Percentiles rank a stretch among this genome's conserved stretches.
These are phyloP conservation scores for Dicranocentrus wangi DNA, from an alignment of 2,888 invertebrate genomes.

Conservation along the genomic window DNA sequence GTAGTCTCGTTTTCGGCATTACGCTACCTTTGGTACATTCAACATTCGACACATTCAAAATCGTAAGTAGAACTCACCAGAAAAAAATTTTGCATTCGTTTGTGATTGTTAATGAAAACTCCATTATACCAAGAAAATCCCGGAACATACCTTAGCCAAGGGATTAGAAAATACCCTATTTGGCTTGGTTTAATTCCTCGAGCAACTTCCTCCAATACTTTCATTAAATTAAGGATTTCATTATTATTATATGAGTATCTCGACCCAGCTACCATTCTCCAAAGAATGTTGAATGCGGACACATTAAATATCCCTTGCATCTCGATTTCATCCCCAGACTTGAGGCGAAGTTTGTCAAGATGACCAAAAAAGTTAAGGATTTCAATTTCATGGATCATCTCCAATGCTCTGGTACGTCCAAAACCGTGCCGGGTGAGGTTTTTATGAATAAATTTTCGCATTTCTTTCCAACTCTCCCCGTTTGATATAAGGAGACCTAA, in stretches of 20 bases:
- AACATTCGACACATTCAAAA: not conserved
- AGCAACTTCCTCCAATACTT: constrained; percentile 61
- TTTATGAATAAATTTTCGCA: constrained; percentile 66
- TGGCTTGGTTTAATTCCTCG: constrained; percentile 59
- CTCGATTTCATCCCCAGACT: constrained; percentile 29
- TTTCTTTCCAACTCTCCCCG: constrained; percentile 68
- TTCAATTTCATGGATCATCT: constrained; percentile 67
- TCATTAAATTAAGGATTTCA: constrained; percentile 57
- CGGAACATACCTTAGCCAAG: constrained; percentile 67
- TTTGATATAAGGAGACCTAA: constrained; percentile 61
- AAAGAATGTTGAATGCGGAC: constrained; percentile 65
- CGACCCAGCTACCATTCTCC: constrained; percentile 67
- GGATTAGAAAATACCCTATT: constrained; percentile 63
- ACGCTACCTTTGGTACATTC: no score
- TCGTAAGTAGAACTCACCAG: constrained; percentile 30
- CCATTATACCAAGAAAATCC: constrained; percentile 32
- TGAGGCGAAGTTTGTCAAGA: constrained; percentile 55
- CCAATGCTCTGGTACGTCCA: constrained; percentile 62
- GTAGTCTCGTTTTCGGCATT: no score
- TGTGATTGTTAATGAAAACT: constrained; percentile 47
- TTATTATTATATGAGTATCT: constrained; percentile 62
- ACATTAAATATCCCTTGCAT: constrained; percentile 65
- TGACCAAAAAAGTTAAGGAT: constrained; percentile 63
- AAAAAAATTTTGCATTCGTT: constrained; percentile 63
- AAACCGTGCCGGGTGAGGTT: constrained; percentile 62